A percentile compares a stretch with the other conserved stretches of the same genome.
These are phyloP conservation scores for Anarsia innoxiella DNA, from an alignment of 2,888 invertebrate species.

Conservation along the genomic window DNA sequence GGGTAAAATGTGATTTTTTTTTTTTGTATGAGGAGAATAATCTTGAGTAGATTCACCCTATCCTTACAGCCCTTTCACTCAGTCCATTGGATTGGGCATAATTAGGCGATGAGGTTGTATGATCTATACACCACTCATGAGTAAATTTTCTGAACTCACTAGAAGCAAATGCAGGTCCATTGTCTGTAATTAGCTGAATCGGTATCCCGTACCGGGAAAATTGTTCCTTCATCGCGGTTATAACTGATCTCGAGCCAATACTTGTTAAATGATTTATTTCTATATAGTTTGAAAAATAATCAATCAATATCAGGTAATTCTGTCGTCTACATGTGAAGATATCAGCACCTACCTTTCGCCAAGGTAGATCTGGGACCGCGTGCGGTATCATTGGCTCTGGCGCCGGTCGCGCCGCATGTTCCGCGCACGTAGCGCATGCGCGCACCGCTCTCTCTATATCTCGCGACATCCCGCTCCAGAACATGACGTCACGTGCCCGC, in stretches of 20 bases:
- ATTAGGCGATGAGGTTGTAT: slow-evolving; percentile 14
- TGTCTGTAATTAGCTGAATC: slow-evolving; percentile 14
- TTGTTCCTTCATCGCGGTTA: slow-evolving; percentile 14
- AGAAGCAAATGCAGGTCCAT: slow-evolving; percentile 16
- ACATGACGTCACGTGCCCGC: slow-evolving; percentile 16
- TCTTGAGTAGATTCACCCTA: no score
- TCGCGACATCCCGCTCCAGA: slow-evolving; percentile 13
- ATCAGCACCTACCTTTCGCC: not conserved
- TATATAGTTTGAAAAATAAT: slow-evolving; percentile 5
- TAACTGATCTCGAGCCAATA: not conserved
- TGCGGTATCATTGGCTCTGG: slow-evolving; percentile 8
- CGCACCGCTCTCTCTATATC: slow-evolving; percentile 12
- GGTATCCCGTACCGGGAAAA: slow-evolving; percentile 20
- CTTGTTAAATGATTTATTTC: not conserved
- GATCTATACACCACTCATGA: slow-evolving; percentile 13
- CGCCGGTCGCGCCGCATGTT: slow-evolving; percentile 2
- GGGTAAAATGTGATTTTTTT: no score
- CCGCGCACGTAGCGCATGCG: not conserved
- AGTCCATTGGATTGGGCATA: slow-evolving; percentile 17
- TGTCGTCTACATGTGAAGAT: not conserved
- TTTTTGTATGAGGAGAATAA: no score
- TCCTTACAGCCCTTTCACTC: slow-evolving; percentile 16
- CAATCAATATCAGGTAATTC: not conserved
- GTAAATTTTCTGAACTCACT: slow-evolving; percentile 16
- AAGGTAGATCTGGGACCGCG: not conserved